Percentiles rank a stretch among this genome's conserved stretches.
phyloP scores from a whole-genome alignment of 2,113 vertebrate genomes.

The Coreoperca whiteheadi region DNA sequence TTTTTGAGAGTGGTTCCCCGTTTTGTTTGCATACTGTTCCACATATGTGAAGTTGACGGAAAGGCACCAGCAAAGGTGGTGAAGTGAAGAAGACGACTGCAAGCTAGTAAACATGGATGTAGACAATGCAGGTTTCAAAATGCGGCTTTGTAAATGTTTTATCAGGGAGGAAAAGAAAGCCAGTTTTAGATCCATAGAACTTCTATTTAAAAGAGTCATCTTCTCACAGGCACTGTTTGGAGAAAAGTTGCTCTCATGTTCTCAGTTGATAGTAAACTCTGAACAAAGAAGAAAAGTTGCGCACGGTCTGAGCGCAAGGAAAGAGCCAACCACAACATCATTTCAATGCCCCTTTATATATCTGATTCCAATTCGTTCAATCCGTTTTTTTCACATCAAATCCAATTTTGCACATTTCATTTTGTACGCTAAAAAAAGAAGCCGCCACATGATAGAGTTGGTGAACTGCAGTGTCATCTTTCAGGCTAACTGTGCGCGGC shows the following conservation, averaged over 20 bases:
- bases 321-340: too few relatives aligned
- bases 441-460: neutral
- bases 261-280: too few relatives aligned
- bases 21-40: too few relatives aligned
- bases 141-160: neutral
- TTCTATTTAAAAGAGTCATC: too few relatives aligned
- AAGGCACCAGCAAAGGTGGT: neutral
- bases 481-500: neutral
- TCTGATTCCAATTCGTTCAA: neutral
- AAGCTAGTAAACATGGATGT: neutral
- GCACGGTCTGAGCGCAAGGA: too few relatives aligned
- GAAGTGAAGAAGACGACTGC: neutral
- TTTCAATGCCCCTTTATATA: neutral
- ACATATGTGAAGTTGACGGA: too few relatives aligned
- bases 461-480: constrained; percentile 8
- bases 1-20: neutral
- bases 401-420: neutral
- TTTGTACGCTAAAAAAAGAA: neutral
- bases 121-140: neutral
- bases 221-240: too few relatives aligned
- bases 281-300: too few relatives aligned
- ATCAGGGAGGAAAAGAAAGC: neutral
- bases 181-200: neutral
- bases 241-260: too few relatives aligned
- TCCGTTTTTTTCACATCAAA: neutral